phyloP scores from a whole-genome alignment of 2,797 vertebrate genomes.

The Coluber constrictor region DNA sequence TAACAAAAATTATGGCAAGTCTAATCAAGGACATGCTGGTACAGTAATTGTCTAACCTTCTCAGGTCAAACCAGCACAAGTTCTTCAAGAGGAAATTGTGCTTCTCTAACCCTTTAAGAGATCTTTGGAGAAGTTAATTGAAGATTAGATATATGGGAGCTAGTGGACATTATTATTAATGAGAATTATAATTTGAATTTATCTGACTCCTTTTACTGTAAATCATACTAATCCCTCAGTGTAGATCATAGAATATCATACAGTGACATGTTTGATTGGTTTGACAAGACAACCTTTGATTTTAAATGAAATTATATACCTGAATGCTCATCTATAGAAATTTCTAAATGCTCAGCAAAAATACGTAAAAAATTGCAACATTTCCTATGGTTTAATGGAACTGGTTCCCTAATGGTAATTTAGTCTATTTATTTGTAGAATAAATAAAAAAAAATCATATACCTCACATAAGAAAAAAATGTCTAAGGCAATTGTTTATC shows the following conservation, averaged over 20 bases:
- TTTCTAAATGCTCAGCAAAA: not conserved
- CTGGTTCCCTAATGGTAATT: not conserved
- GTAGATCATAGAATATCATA: not conserved
- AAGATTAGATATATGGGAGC: constrained; percentile 50
- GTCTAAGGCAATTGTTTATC: not conserved
- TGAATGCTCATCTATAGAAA: not conserved
- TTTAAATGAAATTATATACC: constrained; percentile 6
- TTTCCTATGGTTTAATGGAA: not conserved
- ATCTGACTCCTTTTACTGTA: constrained; percentile 34
- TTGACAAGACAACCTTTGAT: not conserved
- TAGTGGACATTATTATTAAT: constrained; percentile 47
- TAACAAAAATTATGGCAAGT: constrained; percentile 48
- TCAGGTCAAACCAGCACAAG: constrained; percentile 52
- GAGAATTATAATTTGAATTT: constrained; percentile 48
- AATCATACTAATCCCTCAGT: not conserved
- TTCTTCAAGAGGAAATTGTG: constrained; percentile 54
- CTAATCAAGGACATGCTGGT: constrained; percentile 54
- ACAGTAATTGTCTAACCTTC: constrained; percentile 58
- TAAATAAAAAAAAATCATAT: not conserved
- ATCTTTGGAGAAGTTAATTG: constrained; percentile 60
- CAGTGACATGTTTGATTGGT: not conserved
- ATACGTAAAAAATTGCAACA: not conserved
- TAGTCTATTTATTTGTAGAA: not conserved
- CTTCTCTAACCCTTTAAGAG: constrained; percentile 43
- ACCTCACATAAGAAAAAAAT: not conserved